These are phyloP conservation scores for Pachymerium ferrugineum DNA, from an alignment of 2,888 invertebrate genomes.

Conservation along the genomic window DNA sequence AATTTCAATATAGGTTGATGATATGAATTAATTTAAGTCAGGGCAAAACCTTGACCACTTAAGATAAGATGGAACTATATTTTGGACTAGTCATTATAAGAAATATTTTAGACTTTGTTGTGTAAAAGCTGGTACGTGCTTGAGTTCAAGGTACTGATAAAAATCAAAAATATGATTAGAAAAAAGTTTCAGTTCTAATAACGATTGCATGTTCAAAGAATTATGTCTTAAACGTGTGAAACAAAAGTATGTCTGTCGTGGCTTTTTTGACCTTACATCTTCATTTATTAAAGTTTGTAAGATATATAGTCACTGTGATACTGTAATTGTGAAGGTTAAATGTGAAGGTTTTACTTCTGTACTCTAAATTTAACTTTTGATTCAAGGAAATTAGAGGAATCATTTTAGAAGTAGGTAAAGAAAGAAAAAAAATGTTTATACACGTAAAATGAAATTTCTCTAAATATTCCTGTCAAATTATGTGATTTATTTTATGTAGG, in stretches of 20 bases:
- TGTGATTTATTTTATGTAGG: not conserved
- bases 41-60: not conserved
- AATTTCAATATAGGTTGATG: not conserved
- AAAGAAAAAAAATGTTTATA: too few relatives aligned
- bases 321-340: too few relatives aligned
- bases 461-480: not conserved
- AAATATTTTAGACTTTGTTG: too few relatives aligned
- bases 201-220: not conserved
- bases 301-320: too few relatives aligned
- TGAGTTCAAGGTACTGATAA: not conserved
- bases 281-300: not conserved
- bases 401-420: too few relatives aligned
- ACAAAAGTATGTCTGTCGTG: slow-evolving; percentile 3
- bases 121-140: not conserved
- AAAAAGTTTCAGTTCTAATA: too few relatives aligned
- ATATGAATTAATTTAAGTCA: not conserved
- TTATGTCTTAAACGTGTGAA: not conserved
- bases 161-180: not conserved
- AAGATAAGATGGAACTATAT: not conserved
- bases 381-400: too few relatives aligned
- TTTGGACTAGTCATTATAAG: not conserved
- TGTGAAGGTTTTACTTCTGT: too few relatives aligned
- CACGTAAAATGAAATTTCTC: not conserved
- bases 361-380: too few relatives aligned
- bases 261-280: not conserved